Evolutionary conservation across 2,888 invertebrate genomes (phyloP).

Genomic region (Harmothoe impar): DNA sequence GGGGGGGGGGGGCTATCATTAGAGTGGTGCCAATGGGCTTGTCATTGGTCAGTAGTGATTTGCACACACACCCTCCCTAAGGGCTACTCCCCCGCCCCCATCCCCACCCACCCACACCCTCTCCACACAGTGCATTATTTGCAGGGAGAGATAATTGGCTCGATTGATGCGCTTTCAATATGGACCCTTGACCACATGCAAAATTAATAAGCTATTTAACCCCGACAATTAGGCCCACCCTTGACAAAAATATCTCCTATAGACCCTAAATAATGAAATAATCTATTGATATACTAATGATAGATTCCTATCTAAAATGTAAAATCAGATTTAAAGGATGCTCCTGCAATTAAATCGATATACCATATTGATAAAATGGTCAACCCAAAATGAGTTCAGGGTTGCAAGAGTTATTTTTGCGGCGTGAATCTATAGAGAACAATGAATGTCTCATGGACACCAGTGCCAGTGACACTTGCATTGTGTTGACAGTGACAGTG

Average conservation of each 20-base stretch:
- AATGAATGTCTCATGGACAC: not conserved
- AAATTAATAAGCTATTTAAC: not conserved
- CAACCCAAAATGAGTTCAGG: too few relatives aligned
- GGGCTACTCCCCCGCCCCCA: not conserved
- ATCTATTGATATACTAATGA: too few relatives aligned
- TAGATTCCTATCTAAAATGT: not conserved
- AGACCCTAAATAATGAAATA: too few relatives aligned
- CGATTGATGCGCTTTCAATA: not conserved
- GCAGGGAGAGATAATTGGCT: not conserved
- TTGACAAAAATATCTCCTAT: too few relatives aligned
- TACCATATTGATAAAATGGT: too few relatives aligned
- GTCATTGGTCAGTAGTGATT: conserved; percentile 23
- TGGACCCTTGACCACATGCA: conserved; percentile 6
- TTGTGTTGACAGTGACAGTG: conserved; percentile 29
- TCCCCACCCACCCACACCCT: conserved; percentile 31
- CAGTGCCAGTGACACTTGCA: conserved; percentile 37
- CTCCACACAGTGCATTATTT: not conserved
- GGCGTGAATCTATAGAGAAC: not conserved
- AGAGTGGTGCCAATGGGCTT: not conserved
- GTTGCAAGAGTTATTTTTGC: not conserved
- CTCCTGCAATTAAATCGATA: too few relatives aligned
- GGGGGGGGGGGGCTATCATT: not conserved
- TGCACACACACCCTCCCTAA: not conserved
- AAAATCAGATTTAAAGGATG: not conserved
- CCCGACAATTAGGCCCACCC: not conserved